phyloP scores from a whole-genome alignment of 2,113 vertebrate species.

The Ailurus styani region DNA sequence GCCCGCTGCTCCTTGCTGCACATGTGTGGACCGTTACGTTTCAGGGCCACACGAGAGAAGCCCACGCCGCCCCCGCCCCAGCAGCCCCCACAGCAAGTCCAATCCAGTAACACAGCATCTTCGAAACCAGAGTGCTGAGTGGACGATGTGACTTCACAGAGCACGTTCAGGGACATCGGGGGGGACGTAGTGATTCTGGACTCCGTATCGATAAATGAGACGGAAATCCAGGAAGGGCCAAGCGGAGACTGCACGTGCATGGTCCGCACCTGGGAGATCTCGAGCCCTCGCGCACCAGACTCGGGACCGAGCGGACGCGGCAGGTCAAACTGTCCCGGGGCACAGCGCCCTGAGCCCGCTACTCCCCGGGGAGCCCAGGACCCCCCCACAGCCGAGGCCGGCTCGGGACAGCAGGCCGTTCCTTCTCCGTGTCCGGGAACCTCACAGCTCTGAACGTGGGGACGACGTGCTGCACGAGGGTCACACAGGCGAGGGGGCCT shows the following conservation, averaged over 20 bases:
- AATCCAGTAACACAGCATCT: fast-evolving
- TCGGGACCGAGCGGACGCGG: fast-evolving
- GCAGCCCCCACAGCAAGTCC: fast-evolving
- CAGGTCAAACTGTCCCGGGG: fast-evolving
- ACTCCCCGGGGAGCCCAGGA: background rate
- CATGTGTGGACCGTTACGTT: fast-evolving
- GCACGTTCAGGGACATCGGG: fast-evolving
- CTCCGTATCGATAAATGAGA: fast-evolving
- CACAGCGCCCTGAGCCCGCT: fast-evolving
- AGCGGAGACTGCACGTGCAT: fast-evolving
- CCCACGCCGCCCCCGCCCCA: fast-evolving
- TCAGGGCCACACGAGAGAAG: fast-evolving
- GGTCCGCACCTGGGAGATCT: too few relatives aligned
- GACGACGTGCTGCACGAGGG: fast-evolving
- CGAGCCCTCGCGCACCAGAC: background rate
- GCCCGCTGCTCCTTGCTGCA: fast-evolving
- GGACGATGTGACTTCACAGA: background rate
- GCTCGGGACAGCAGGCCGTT: background rate
- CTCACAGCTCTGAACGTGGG: fast-evolving
- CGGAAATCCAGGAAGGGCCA: background rate
- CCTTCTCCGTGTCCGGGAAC: fast-evolving
- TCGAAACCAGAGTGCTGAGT: background rate
- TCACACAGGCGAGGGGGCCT: background rate
- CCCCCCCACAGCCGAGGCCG: fast-evolving
- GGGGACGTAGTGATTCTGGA: fast-evolving